phyloP scores from a whole-genome alignment of 2,888 invertebrate genomes.

The Cosmia pyralina region DNA sequence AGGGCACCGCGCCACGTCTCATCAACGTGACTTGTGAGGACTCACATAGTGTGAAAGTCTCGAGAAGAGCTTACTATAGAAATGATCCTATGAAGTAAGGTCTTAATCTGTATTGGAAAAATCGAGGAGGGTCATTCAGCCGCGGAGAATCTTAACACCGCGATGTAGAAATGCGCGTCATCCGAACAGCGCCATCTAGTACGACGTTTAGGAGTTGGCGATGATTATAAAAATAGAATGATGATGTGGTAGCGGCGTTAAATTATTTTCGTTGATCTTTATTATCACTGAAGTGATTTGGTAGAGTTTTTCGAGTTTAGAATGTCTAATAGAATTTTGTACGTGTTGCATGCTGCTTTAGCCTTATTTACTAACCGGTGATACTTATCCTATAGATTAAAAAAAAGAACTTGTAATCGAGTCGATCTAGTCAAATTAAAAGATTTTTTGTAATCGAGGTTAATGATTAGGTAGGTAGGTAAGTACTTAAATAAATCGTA shows the following conservation, averaged over 20 bases:
- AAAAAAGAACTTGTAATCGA: no score
- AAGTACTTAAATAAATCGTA: no score
- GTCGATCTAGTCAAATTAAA: no score
- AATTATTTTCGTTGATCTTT: background rate
- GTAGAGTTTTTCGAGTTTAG: background rate
- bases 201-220: background rate
- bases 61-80: constrained; percentile 14
- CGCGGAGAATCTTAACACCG: constrained; percentile 2
- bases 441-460: no score
- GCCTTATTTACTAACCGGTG: no score
- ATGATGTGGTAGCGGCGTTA: background rate
- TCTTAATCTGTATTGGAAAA: background rate
- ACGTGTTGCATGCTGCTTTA: no score
- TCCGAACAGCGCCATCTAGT: constrained; percentile 9
- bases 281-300: background rate
- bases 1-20: constrained; percentile 92
- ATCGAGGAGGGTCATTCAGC: background rate
- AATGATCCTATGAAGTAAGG: constrained; percentile 15
- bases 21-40: constrained; percentile 73
- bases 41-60: constrained; percentile 34
- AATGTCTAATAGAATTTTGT: no score
- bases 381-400: no score
- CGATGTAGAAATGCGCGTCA: background rate
- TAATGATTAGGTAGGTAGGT: no score
- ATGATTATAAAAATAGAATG: background rate